phyloP scores from a whole-genome alignment of 2,113 vertebrate species.

The Scomber colias region DNA sequence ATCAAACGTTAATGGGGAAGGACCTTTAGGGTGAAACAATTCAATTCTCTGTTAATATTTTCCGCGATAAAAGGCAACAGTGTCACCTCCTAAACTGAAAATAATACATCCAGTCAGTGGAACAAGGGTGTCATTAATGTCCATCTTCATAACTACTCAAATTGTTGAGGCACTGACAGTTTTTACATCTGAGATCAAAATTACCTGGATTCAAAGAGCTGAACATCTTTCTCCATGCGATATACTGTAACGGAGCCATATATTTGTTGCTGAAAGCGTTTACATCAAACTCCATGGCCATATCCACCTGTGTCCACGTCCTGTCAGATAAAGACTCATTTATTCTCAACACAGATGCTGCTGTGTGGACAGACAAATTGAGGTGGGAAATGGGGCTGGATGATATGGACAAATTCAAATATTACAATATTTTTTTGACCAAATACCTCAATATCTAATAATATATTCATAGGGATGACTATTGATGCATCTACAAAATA shows the following conservation, averaged over 20 bases:
- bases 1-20: constrained; percentile 85
- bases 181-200: constrained; percentile 9
- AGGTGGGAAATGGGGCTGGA: too few relatives aligned
- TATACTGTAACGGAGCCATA: constrained; percentile 88
- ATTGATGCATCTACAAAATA: too few relatives aligned
- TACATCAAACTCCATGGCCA: constrained; percentile 71
- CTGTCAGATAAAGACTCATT: constrained; percentile 53
- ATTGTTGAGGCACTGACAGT: not conserved
- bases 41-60: constrained; percentile 3
- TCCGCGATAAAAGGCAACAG: not conserved
- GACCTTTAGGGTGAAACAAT: constrained; percentile 77
- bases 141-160: constrained; percentile 23
- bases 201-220: constrained; percentile 86
- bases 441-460: too few relatives aligned
- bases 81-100: constrained; percentile 28
- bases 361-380: not conserved
- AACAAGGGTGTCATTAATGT: constrained; percentile 20
- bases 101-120: not conserved
- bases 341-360: constrained; percentile 9
- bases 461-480: too few relatives aligned
- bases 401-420: too few relatives aligned
- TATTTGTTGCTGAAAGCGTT: constrained; percentile 80
- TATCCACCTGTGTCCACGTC: constrained; percentile 48
- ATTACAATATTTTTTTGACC: too few relatives aligned
- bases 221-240: constrained; percentile 89